Conservation (phyloP, 53 echinoderm and acorn worm genomes). For the Patiria pectinifera region DNA sequence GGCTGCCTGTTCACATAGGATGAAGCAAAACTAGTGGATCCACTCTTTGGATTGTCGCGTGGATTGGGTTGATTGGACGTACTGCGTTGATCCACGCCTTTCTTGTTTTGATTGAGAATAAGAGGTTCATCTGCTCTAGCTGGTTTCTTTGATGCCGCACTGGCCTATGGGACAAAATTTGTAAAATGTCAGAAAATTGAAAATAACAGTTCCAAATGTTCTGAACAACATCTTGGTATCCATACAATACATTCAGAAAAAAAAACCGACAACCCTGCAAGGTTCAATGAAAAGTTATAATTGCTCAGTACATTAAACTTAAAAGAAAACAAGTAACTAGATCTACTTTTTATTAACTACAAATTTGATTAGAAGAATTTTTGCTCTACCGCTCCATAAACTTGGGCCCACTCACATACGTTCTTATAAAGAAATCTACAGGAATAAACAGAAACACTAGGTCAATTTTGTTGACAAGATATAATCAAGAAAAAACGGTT, state of each 20-base stretch:
- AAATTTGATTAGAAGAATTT: too few species aligned
- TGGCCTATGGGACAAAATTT: conserved; percentile 6
- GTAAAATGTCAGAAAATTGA: neutral
- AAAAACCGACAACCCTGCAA: too few species aligned
- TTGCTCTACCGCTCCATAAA: too few species aligned
- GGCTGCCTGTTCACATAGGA: neutral
- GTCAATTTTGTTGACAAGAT: too few species aligned
- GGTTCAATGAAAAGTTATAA: too few species aligned
- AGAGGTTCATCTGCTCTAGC: neutral
- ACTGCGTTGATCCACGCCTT: neutral
- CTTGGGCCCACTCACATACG: too few species aligned
- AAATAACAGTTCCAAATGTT: neutral
- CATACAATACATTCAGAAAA: neutral
- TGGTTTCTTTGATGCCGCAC: neutral
- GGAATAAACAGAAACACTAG: too few species aligned
- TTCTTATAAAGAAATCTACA: too few species aligned
- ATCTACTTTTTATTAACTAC: too few species aligned
- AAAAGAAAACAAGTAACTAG: too few species aligned
- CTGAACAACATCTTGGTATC: neutral
- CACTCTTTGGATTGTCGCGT: neutral
- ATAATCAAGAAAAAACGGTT: neutral
- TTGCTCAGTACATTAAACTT: too few species aligned
- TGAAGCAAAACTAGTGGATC: neutral
- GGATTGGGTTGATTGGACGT: neutral
- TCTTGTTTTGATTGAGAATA: conserved; percentile 1